Evolutionary conservation across 2,113 vertebrate species (phyloP).

Genomic region (Hemicordylus capensis): DNA sequence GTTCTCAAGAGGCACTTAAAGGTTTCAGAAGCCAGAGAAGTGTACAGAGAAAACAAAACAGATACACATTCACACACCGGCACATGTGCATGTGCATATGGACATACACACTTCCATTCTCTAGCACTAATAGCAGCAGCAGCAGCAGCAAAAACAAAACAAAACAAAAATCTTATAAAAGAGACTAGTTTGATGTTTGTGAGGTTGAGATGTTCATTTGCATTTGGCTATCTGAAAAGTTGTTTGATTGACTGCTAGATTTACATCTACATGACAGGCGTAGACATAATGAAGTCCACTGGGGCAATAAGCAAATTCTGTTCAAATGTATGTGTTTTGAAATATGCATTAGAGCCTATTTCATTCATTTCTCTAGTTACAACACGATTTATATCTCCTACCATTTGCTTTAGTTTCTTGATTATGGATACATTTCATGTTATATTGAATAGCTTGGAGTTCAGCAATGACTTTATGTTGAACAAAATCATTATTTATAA

Average conservation of each 20-base stretch:
- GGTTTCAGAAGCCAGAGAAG: slow-evolving; percentile 25
- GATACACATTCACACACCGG: no score
- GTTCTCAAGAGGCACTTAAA: slow-evolving; percentile 17
- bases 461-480: neutral
- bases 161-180: neutral
- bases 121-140: slow-evolving; percentile 1
- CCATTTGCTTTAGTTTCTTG: neutral
- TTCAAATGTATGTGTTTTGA: neutral
- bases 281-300: neutral
- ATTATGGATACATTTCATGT: neutral
- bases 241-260: neutral
- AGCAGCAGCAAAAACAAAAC: no score
- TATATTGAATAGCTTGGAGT: neutral
- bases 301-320: neutral
- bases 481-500: neutral
- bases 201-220: no score
- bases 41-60: no score
- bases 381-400: neutral
- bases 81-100: no score
- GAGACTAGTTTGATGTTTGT: neutral
- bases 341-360: no score
- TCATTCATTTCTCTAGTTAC: neutral
- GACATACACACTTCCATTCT: neutral
- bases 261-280: neutral
- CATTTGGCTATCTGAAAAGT: no score